These are phyloP conservation scores for Synergus japonicus DNA, from an alignment of 2,888 invertebrate genomes.

Conservation along the genomic window DNA sequence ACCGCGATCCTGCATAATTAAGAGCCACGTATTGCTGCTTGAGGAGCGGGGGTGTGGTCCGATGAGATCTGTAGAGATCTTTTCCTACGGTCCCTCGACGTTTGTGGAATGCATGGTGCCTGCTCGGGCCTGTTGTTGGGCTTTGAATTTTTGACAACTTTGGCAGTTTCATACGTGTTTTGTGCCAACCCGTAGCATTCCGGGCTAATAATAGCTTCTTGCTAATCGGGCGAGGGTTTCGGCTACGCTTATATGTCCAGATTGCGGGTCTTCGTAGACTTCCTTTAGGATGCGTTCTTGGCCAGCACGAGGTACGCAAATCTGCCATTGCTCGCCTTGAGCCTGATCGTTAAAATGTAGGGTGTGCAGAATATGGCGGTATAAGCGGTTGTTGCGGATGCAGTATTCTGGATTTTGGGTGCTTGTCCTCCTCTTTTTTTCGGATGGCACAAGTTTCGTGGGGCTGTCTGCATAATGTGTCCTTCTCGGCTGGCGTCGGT, in stretches of 20 bases:
- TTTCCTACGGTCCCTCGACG: slow-evolving; percentile 19
- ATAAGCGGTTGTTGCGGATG: slow-evolving; percentile 56
- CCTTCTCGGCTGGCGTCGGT: slow-evolving; percentile 47
- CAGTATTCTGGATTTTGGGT: slow-evolving; percentile 42
- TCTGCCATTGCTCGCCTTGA: slow-evolving; percentile 48
- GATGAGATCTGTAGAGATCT: slow-evolving; percentile 39
- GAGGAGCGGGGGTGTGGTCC: slow-evolving; percentile 20
- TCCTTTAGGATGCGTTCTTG: slow-evolving; percentile 29
- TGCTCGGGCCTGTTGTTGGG: background rate
- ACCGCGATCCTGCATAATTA: slow-evolving; percentile 34
- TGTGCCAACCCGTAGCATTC: slow-evolving; percentile 44
- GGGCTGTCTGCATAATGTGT: too few relatives aligned
- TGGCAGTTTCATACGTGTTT: slow-evolving; percentile 10
- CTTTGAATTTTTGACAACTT: slow-evolving; percentile 14
- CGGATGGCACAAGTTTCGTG: slow-evolving; percentile 38
- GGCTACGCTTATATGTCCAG: slow-evolving; percentile 52
- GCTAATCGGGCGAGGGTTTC: slow-evolving; percentile 49
- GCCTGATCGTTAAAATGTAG: slow-evolving; percentile 42
- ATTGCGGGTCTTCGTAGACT: slow-evolving; percentile 49
- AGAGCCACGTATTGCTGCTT: background rate
- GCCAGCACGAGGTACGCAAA: slow-evolving; percentile 39
- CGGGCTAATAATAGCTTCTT: slow-evolving; percentile 52
- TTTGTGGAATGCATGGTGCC: background rate
- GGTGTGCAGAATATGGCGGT: slow-evolving; percentile 40
- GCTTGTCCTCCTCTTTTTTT: slow-evolving; percentile 54